These are phyloP conservation scores for Cotesia congregata DNA, from an alignment of 2,888 invertebrate species.

Conservation along the genomic window DNA sequence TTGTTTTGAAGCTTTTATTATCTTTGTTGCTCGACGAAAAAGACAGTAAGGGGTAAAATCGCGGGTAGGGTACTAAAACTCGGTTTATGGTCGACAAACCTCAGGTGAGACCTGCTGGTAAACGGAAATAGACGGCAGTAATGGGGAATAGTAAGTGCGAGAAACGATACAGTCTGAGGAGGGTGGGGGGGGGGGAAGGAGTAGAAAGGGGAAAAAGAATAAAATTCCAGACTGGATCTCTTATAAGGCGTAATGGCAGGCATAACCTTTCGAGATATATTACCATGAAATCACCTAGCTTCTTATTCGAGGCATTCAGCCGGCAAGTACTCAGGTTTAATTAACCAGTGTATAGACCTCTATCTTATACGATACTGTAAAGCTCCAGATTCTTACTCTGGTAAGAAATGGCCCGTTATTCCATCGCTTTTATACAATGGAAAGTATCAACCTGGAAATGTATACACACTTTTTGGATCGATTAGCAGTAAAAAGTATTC, in stretches of 20 bases:
- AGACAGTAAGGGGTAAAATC: conserved; percentile 20
- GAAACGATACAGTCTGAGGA: conserved; percentile 2
- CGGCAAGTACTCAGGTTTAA: conserved; percentile 18
- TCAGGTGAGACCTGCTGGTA: conserved; percentile 41
- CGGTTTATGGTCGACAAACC: conserved; percentile 39
- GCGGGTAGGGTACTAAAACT: conserved; percentile 29
- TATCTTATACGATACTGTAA: neutral
- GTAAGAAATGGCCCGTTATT: neutral
- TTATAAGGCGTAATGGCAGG: conserved; percentile 8
- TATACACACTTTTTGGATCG: no score
- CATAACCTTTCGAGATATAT: conserved; percentile 13
- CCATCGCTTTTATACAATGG: neutral
- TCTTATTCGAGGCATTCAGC: neutral
- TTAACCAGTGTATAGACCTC: conserved; percentile 1
- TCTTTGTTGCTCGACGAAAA: neutral
- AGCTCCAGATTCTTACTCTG: neutral
- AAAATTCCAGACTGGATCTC: conserved; percentile 19
- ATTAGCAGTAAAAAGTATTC: no score
- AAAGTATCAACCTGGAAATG: no score
- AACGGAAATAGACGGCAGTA: conserved; percentile 40
- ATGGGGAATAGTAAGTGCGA: conserved; percentile 39
- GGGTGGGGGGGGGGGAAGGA: neutral
- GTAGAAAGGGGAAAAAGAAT: conserved; percentile 14
- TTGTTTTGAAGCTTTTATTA: no score
- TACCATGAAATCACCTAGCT: conserved; percentile 2